phyloP scores from a whole-genome alignment of 2,113 vertebrate genomes.

The Puma concolor region DNA sequence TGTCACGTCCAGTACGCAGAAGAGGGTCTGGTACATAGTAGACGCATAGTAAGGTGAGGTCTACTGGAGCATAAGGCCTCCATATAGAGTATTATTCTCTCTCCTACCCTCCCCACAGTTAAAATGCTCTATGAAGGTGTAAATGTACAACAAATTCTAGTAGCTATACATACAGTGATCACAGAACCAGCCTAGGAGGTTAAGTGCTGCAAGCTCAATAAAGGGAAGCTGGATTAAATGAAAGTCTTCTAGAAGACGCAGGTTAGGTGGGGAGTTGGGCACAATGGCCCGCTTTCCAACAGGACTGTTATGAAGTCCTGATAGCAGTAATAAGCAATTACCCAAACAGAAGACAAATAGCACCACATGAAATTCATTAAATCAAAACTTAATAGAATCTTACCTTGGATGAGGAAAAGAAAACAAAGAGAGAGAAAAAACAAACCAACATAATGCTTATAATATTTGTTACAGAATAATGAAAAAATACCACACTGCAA shows the following conservation, averaged over 20 bases:
- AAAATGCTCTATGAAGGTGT: neutral
- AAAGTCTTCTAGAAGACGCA: neutral
- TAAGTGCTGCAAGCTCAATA: neutral
- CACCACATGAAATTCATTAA: neutral
- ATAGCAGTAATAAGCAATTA: neutral
- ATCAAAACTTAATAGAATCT: neutral
- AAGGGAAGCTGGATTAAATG: neutral
- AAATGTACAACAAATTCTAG: neutral
- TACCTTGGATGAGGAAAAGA: neutral
- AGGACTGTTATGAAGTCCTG: neutral
- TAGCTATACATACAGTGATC: neutral
- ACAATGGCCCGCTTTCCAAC: neutral
- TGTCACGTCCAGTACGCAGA: neutral
- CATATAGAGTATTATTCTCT: neutral
- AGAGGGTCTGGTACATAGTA: neutral
- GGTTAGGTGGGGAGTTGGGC: neutral
- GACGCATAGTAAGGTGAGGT: neutral
- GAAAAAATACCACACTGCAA: neutral
- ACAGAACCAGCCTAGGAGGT: neutral
- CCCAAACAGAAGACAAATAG: neutral
- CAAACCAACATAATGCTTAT: neutral
- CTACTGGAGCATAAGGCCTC: neutral
- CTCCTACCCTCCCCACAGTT: neutral
- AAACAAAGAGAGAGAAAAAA: neutral
- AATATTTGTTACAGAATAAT: neutral